These are phyloP conservation scores for Poecilobothrus nobilitatus DNA, from an alignment of 2,888 invertebrate genomes.

Conservation along the genomic window DNA sequence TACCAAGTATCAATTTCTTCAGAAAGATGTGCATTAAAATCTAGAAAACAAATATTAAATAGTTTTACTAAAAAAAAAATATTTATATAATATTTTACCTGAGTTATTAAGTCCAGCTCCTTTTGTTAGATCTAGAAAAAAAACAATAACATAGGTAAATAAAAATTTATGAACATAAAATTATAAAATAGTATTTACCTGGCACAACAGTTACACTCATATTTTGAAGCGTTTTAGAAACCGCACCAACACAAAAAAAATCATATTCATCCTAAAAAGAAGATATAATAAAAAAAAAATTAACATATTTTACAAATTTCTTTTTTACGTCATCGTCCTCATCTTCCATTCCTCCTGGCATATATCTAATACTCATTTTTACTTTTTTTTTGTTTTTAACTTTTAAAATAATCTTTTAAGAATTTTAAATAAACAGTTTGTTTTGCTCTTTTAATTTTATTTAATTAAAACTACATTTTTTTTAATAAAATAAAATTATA, in stretches of 20 bases:
- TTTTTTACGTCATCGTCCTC: conserved; percentile 25
- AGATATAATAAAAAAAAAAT: neutral
- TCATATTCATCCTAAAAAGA: conserved; percentile 16
- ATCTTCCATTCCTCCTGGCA: conserved; percentile 39
- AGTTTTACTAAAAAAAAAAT: neutral
- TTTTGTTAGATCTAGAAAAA: conserved; percentile 34
- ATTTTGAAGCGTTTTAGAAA: conserved; percentile 27
- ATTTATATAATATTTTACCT: neutral
- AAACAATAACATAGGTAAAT: neutral
- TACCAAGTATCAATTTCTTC: conserved; percentile 33
- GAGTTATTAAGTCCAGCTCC: conserved; percentile 39
- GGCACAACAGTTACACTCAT: conserved; percentile 39
- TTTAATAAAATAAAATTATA: no score
- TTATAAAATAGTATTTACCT: neutral
- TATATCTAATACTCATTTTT: conserved; percentile 20
- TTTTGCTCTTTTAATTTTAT: no score
- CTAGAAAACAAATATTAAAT: neutral
- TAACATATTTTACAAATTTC: neutral
- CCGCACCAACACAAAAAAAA: conserved; percentile 12
- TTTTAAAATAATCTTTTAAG: neutral
- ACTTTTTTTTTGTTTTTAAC: neutral
- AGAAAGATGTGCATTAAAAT: neutral
- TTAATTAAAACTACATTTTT: no score
- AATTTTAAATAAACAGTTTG: no score
- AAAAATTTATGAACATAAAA: no score